phyloP scores from a whole-genome alignment of 2,113 vertebrate genomes.

The Thomomys bottae region DNA sequence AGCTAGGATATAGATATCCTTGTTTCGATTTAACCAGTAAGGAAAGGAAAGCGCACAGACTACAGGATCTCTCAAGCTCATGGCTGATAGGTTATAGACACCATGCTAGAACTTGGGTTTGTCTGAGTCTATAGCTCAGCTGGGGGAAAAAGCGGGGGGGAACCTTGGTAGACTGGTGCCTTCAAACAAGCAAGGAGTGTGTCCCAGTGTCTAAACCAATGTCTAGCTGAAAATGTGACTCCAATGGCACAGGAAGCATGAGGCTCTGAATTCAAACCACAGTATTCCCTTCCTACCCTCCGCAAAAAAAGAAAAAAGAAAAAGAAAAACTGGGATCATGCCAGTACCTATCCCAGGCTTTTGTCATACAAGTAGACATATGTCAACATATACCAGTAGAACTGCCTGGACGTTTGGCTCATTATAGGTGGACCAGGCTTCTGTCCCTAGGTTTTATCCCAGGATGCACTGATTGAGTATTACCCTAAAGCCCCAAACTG shows the following conservation, averaged over 20 bases:
- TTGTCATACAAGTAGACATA: neutral
- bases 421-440: neutral
- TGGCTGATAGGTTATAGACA: neutral
- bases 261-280: too few relatives aligned
- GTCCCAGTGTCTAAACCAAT: neutral
- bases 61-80: neutral
- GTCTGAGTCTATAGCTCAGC: conserved; percentile 1
- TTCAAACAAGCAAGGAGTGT: neutral
- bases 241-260: too few relatives aligned
- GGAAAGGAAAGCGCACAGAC: conserved; percentile 4
- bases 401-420: neutral
- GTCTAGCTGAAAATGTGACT: too few relatives aligned
- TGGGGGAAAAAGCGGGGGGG: neutral
- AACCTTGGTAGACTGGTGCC: neutral
- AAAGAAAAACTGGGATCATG: neutral
- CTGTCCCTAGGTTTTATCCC: neutral
- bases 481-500: neutral
- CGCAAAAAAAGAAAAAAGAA: too few relatives aligned
- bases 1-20: neutral
- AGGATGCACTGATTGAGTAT: neutral
- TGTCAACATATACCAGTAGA: neutral
- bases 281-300: too few relatives aligned
- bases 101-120: neutral
- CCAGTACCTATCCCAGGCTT: neutral
- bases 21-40: conserved; percentile 16